A percentile compares a stretch with the other conserved stretches of the same genome.
These are phyloP conservation scores for Brachyopa scutellaris DNA, from an alignment of 2,888 invertebrate genomes.

Conservation along the genomic window DNA sequence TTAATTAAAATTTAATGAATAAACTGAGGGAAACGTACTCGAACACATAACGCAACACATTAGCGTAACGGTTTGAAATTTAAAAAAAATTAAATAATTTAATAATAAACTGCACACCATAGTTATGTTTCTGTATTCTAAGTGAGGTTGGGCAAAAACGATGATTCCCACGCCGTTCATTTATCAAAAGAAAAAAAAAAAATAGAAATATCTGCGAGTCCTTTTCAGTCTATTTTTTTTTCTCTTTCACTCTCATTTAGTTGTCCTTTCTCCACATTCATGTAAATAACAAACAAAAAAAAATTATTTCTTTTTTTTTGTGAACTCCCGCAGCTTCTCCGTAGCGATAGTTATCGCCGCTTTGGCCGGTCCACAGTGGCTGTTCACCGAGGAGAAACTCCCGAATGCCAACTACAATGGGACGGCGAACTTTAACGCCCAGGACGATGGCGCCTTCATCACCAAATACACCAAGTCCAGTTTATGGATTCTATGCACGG, in stretches of 20 bases:
- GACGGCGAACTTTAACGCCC: slow-evolving; percentile 82
- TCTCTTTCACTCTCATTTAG: slow-evolving; percentile 30
- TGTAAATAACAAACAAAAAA: too few relatives aligned
- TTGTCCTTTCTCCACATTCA: slow-evolving; percentile 25
- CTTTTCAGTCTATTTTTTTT: too few relatives aligned
- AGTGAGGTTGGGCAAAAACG: slow-evolving; percentile 32
- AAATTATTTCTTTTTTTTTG: slow-evolving; percentile 23
- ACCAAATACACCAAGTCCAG: slow-evolving; percentile 82
- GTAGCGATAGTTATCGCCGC: slow-evolving; percentile 82
- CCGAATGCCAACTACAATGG: slow-evolving; percentile 90
- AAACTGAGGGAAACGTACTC: too few relatives aligned
- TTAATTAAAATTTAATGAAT: slow-evolving; percentile 37
- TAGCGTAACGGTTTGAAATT: too few relatives aligned
- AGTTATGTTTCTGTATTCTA: slow-evolving; percentile 12
- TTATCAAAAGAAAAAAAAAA: slow-evolving; percentile 14
- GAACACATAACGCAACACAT: background rate
- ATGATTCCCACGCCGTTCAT: slow-evolving; percentile 28
- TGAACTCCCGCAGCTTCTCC: slow-evolving; percentile 77
- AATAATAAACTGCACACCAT: slow-evolving; percentile 55
- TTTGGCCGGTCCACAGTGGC: slow-evolving; percentile 87
- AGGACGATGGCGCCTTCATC: slow-evolving; percentile 81
- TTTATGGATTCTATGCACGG: slow-evolving; percentile 81
- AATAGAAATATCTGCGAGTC: too few relatives aligned
- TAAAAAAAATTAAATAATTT: slow-evolving; percentile 9
- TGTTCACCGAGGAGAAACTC: slow-evolving; percentile 93